Percentiles rank a stretch among this genome's conserved stretches.
These are phyloP conservation scores for Metridium senile DNA, from an alignment of 92 coral and sea anemone species.

Conservation along the genomic window DNA sequence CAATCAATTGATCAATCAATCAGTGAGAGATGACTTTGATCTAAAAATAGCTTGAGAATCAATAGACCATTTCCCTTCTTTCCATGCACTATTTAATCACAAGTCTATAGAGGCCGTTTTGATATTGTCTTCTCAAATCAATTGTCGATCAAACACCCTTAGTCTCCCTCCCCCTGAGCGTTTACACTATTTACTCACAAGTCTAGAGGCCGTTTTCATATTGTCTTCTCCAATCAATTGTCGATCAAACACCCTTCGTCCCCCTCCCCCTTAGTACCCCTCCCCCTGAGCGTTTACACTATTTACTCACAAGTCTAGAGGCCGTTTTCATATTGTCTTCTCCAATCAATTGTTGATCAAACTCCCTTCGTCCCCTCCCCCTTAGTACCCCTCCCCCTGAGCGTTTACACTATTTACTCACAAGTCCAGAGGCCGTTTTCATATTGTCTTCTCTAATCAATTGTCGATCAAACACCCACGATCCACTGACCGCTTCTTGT, in stretches of 20 bases:
- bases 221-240: constrained; percentile 45
- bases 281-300: background rate
- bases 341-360: constrained; percentile 43
- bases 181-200: constrained; percentile 48
- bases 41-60: too few species aligned
- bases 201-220: constrained; percentile 64
- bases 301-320: constrained; percentile 72
- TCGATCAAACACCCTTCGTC: constrained; percentile 46
- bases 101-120: constrained; percentile 74
- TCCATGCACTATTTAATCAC: constrained; percentile 41
- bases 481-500: constrained; percentile 40
- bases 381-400: too few species aligned
- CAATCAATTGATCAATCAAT: too few species aligned
- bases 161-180: too few species aligned
- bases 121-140: constrained; percentile 45
- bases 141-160: constrained; percentile 31
- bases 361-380: constrained; percentile 40
- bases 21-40: too few species aligned
- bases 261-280: too few species aligned
- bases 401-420: constrained; percentile 16
- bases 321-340: constrained; percentile 53
- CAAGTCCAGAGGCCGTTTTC: constrained; percentile 78
- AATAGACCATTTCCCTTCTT: too few species aligned
- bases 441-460: constrained; percentile 48
- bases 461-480: constrained; percentile 48